Conservation (phyloP, 2,113 vertebrate genomes). For the Menidia beryllina region DNA sequence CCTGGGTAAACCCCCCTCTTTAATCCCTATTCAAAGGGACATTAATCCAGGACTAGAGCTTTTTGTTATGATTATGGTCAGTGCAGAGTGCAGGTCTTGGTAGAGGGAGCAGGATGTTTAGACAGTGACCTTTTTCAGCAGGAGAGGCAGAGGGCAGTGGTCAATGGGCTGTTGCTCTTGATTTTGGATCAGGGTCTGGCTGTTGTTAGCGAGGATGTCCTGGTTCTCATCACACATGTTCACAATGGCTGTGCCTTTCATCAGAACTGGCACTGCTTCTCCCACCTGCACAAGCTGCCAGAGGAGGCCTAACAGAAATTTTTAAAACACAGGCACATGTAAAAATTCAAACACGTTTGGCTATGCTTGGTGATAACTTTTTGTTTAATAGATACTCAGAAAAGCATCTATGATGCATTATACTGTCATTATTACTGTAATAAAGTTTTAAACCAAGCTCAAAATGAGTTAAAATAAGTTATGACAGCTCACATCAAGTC, state of each 20-base stretch:
- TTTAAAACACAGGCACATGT: too few species aligned
- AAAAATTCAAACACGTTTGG: too few species aligned
- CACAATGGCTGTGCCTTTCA: slow-evolving; percentile 80
- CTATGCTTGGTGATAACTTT: too few species aligned
- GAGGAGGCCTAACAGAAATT: slow-evolving; percentile 83
- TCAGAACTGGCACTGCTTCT: slow-evolving; percentile 88
- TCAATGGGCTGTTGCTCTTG: slow-evolving; percentile 71
- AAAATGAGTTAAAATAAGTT: too few species aligned
- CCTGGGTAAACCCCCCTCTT: slow-evolving; percentile 49
- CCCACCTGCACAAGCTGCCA: slow-evolving; percentile 87
- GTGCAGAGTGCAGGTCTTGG: slow-evolving; percentile 53
- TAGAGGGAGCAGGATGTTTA: slow-evolving; percentile 73
- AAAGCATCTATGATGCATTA: too few species aligned
- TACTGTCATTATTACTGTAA: too few species aligned
- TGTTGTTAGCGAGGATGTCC: slow-evolving; percentile 50
- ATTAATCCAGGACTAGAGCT: slow-evolving; percentile 73
- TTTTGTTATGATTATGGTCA: slow-evolving; percentile 64
- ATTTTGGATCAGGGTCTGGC: slow-evolving; percentile 60
- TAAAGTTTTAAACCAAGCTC: too few species aligned
- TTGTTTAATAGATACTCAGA: too few species aligned
- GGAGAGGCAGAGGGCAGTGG: slow-evolving; percentile 86
- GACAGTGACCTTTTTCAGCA: slow-evolving; percentile 92
- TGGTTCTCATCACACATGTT: slow-evolving; percentile 59
- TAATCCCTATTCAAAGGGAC: slow-evolving; percentile 64
- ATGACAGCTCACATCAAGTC: too few species aligned